Conservation (phyloP, 2,888 invertebrate species). For the Gymnoscelis rufifasciata region DNA sequence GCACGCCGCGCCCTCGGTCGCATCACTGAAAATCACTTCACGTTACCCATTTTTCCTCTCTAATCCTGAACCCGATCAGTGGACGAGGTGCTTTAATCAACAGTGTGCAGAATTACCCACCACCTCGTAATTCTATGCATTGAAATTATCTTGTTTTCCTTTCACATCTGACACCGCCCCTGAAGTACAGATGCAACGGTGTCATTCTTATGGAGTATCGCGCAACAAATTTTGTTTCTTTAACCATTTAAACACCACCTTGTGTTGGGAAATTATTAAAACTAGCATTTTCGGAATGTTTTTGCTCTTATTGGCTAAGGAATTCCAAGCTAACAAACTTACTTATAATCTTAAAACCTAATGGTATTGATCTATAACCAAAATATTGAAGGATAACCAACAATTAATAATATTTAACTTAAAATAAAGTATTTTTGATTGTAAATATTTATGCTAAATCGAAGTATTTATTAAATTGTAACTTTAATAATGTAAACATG, state of each 20-base stretch:
- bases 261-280: slow-evolving; percentile 10
- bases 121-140: slow-evolving; percentile 32
- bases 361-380: slow-evolving; percentile 8
- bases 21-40: slow-evolving; percentile 70
- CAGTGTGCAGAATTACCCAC: slow-evolving; percentile 50
- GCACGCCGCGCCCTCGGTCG: slow-evolving; percentile 61
- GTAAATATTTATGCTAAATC: too few relatives aligned
- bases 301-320: slow-evolving; percentile 18
- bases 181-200: slow-evolving; percentile 62
- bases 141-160: slow-evolving; percentile 29
- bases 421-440: too few relatives aligned
- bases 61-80: slow-evolving; percentile 59
- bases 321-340: slow-evolving; percentile 4
- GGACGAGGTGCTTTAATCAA: slow-evolving; percentile 62
- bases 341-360: slow-evolving; percentile 6
- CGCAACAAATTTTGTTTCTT: slow-evolving; percentile 56
- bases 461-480: too few relatives aligned
- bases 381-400: neutral
- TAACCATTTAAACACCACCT: slow-evolving; percentile 29
- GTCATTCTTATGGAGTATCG: slow-evolving; percentile 64
- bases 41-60: slow-evolving; percentile 63
- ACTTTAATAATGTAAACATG: too few relatives aligned
- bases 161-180: slow-evolving; percentile 57
- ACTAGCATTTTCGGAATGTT: slow-evolving; percentile 6
- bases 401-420: neutral